A percentile compares a stretch with the other conserved stretches of the same genome.
phyloP scores from a whole-genome alignment of 1,140 invertebrate species.

The Sycobia sp. region DNA sequence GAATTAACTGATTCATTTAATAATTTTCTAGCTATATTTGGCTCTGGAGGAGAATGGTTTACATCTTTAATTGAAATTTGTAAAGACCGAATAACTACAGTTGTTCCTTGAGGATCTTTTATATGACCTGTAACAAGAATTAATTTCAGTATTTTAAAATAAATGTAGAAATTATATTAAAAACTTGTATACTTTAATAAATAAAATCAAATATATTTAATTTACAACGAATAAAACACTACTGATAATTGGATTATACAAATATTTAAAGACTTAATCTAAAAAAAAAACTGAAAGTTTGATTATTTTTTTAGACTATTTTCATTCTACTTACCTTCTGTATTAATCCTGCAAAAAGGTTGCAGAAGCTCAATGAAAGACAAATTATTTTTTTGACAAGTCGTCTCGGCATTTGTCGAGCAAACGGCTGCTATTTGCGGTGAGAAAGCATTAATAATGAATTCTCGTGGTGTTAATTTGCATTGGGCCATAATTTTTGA shows the following conservation, averaged over 20 bases:
- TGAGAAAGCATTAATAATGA: conserved; percentile 87
- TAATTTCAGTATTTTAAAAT: not conserved
- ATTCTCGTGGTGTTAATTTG: conserved; percentile 78
- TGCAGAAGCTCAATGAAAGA: conserved; percentile 88
- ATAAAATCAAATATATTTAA: no score
- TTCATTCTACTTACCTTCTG: conserved; percentile 81
- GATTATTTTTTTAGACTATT: no score
- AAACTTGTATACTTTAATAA: not conserved
- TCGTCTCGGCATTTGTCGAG: conserved; percentile 78
- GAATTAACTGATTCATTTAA: conserved; percentile 84
- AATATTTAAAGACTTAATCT: no score
- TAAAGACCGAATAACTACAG: conserved; percentile 77
- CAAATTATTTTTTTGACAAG: conserved; percentile 90
- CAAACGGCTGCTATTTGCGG: conserved; percentile 86
- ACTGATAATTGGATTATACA: no score
- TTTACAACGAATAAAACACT: no score
- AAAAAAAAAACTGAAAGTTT: no score
- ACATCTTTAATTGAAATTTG: conserved; percentile 83
- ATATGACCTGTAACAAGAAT: conserved; percentile 71
- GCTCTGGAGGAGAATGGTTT: conserved; percentile 78
- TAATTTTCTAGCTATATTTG: conserved; percentile 81
- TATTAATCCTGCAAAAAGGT: conserved; percentile 81
- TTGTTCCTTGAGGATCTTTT: conserved; percentile 79
- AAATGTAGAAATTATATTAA: conserved; percentile 1
- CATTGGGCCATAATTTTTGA: conserved; percentile 66